Evolutionary conservation across 2,113 vertebrate species (phyloP).

Genomic region (Catharus minimus): DNA sequence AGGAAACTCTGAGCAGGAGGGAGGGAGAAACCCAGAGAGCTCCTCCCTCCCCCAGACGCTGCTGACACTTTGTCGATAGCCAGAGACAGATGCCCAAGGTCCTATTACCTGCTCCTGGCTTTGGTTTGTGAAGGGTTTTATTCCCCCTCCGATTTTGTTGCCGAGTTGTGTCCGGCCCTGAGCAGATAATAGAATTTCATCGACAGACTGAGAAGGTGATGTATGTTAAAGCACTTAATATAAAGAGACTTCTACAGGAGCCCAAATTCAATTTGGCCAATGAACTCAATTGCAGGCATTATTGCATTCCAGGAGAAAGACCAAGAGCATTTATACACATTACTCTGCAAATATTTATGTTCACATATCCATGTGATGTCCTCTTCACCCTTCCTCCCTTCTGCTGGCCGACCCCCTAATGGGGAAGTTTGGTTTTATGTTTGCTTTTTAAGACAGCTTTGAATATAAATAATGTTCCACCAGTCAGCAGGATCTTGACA

Average conservation of each 20-base stretch:
- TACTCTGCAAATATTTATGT: conserved; percentile 36
- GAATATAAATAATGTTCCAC: conserved; percentile 55
- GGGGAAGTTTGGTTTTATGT: conserved; percentile 13
- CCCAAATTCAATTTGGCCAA: conserved; percentile 74
- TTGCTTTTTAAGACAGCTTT: conserved; percentile 57
- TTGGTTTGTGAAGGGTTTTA: conserved; percentile 6
- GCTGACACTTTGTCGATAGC: conserved; percentile 48
- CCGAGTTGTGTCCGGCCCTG: conserved; percentile 33
- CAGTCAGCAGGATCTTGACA: conserved; percentile 62
- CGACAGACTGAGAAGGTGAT: conserved; percentile 58
- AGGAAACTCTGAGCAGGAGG: neutral
- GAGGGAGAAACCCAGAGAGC: neutral
- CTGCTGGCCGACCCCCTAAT: conserved; percentile 31
- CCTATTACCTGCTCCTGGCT: conserved; percentile 41
- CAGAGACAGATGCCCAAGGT: conserved; percentile 19
- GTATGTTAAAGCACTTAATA: conserved; percentile 73
- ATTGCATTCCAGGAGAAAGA: conserved; percentile 61
- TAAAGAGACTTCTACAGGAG: conserved; percentile 68
- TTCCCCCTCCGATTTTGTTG: conserved; percentile 28
- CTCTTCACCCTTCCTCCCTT: conserved; percentile 50
- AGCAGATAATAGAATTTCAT: conserved; percentile 69
- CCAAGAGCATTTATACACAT: conserved; percentile 41
- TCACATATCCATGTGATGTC: neutral
- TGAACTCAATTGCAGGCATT: conserved; percentile 73
- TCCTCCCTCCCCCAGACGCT: neutral